Conservation (phyloP, 2,113 vertebrate genomes). For the Leucosticte australis region DNA sequence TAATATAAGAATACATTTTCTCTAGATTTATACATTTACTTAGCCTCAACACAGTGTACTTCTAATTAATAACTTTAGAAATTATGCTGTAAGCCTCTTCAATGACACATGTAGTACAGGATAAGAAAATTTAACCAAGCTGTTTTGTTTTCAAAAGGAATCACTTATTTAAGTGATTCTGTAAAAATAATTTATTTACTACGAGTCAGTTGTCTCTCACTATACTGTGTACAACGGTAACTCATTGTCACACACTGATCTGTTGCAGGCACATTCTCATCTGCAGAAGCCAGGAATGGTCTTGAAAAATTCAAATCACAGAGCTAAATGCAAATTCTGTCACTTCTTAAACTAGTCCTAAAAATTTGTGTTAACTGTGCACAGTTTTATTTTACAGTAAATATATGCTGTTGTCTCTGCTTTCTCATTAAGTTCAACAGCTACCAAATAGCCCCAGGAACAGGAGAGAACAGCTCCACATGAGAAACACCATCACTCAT, state of each 20-base stretch:
- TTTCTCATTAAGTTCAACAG: background rate
- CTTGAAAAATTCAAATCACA: background rate
- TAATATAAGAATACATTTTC: background rate
- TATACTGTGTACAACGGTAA: background rate
- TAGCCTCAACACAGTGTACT: background rate
- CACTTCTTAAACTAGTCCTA: background rate
- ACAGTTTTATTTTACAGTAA: background rate
- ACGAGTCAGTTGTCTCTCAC: background rate
- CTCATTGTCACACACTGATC: background rate
- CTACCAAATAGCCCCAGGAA: background rate
- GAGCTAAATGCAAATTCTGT: background rate
- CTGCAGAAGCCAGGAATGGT: background rate
- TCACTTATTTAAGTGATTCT: background rate
- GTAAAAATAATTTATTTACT: background rate
- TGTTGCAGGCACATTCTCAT: fast-evolving
- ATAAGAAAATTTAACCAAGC: background rate
- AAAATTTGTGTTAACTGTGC: background rate
- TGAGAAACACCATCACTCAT: background rate
- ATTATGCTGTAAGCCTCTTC: background rate
- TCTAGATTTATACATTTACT: background rate
- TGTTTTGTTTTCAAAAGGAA: background rate
- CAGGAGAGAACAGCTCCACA: background rate
- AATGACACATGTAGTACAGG: background rate
- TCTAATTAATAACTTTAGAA: background rate
- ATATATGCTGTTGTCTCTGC: background rate